phyloP scores from a whole-genome alignment of 2,797 vertebrate genomes.

The Pseudotriccus pelzelni region DNA sequence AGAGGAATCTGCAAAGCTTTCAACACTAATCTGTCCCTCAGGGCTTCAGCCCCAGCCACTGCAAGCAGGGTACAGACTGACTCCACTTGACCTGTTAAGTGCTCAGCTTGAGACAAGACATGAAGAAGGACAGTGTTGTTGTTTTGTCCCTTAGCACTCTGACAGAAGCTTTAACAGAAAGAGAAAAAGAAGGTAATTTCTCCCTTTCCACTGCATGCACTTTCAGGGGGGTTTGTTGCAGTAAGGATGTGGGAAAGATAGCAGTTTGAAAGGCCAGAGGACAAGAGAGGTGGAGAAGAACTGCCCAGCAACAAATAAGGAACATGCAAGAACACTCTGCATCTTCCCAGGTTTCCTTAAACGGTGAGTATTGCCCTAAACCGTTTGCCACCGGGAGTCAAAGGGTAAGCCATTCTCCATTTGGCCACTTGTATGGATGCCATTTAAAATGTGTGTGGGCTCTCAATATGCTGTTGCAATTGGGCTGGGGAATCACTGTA shows the following conservation, averaged over 20 bases:
- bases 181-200: background rate
- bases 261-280: background rate
- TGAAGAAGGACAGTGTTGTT: background rate
- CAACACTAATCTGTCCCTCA: background rate
- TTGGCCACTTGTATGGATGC: background rate
- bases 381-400: background rate
- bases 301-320: background rate
- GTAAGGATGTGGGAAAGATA: background rate
- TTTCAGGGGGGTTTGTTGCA: background rate
- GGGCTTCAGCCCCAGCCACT: background rate
- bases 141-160: background rate
- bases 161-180: background rate
- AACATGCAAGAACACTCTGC: background rate
- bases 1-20: background rate
- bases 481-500: background rate
- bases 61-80: background rate
- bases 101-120: background rate
- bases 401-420: background rate
- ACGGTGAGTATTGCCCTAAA: background rate
- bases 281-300: background rate
- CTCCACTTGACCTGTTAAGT: background rate
- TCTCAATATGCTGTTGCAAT: background rate
- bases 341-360: background rate
- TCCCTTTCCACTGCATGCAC: background rate
- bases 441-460: fast-evolving